Conservation (phyloP, 2,888 invertebrate species). For the Odontomyia ornata region DNA sequence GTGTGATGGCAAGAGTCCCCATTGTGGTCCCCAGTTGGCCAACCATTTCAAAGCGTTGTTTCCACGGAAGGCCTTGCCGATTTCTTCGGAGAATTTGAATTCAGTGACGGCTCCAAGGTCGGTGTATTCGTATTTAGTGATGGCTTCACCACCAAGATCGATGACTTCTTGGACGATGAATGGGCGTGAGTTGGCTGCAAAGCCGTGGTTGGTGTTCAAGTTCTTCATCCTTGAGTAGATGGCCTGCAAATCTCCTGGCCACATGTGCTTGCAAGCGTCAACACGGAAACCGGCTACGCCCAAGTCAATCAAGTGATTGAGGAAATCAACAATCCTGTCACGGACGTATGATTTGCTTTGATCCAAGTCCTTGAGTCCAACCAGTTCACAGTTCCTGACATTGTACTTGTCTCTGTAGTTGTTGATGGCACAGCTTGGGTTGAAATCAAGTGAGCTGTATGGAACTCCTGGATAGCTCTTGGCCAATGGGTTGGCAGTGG, state of each 20-base stretch:
- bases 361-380: conserved; percentile 79
- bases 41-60: too few species aligned
- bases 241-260: conserved; percentile 50
- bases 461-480: too few species aligned
- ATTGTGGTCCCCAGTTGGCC: too few species aligned
- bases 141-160: conserved; percentile 69
- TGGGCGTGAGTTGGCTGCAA: conserved; percentile 71
- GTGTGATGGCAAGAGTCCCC: conserved; percentile 68
- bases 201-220: conserved; percentile 73
- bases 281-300: too few species aligned
- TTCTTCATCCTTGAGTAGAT: conserved; percentile 72
- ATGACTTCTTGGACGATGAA: too few species aligned
- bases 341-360: conserved; percentile 73
- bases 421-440: conserved; percentile 70
- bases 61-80: too few species aligned
- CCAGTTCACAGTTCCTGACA: conserved; percentile 76
- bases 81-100: too few species aligned
- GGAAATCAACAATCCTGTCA: too few species aligned
- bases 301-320: too few species aligned
- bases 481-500: too few species aligned
- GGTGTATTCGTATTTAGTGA: conserved; percentile 64
- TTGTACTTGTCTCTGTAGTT: conserved; percentile 73
- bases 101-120: too few species aligned
- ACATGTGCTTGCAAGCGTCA: conserved; percentile 66
- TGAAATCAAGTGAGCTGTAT: conserved; percentile 74